Percentiles rank a stretch among this genome's conserved stretches.
Evolutionary conservation across 2,888 invertebrate species (phyloP).

Genomic region (Hofmannophila pseudospretella): DNA sequence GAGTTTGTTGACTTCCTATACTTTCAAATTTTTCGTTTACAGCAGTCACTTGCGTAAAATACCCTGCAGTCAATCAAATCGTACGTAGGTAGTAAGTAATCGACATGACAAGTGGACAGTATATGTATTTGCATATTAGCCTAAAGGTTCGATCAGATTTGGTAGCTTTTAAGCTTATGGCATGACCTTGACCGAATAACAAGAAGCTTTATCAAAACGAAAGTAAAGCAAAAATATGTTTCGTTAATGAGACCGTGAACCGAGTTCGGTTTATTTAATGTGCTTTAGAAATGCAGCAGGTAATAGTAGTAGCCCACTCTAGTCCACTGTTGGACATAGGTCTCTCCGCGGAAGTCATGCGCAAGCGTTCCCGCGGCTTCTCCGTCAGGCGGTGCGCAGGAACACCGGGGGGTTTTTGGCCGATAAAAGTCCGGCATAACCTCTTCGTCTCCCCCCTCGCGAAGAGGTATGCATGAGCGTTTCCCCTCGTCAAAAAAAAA

Average conservation of each 20-base stretch:
- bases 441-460: too few species aligned
- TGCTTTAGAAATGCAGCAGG: too few species aligned
- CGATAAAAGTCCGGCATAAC: too few species aligned
- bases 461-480: too few species aligned
- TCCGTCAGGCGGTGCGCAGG: too few species aligned
- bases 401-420: too few species aligned
- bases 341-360: too few species aligned
- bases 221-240: neutral
- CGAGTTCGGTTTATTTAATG: too few species aligned
- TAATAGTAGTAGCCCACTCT: too few species aligned
- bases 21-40: conserved; percentile 52
- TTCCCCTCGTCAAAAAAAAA: too few species aligned
- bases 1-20: conserved; percentile 40
- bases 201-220: neutral
- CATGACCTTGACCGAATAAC: neutral
- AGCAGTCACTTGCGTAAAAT: conserved; percentile 39
- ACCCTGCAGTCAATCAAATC: conserved; percentile 23
- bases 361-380: too few species aligned
- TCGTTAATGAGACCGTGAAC: neutral
- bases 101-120: conserved; percentile 6
- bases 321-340: too few species aligned
- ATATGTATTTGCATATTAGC: conserved; percentile 12
- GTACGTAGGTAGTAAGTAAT: conserved; percentile 9
- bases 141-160: conserved; percentile 5
- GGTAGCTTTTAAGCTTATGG: neutral